Evolutionary conservation across 2,113 vertebrate genomes (phyloP).

Genomic region (Castor canadensis): DNA sequence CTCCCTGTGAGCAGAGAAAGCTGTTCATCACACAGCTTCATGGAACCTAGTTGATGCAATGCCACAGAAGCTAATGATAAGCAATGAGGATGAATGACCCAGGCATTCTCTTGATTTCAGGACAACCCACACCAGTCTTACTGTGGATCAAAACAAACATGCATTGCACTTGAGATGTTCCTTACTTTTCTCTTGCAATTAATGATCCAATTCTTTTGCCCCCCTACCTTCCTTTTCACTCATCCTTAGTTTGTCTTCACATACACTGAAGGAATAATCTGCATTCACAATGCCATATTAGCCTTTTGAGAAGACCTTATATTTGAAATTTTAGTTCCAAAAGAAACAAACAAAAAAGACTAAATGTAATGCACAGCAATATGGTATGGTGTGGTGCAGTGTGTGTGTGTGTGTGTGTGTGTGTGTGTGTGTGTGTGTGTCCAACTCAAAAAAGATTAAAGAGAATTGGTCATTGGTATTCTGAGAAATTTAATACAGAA

Average conservation of each 20-base stretch:
- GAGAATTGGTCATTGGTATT: not conserved
- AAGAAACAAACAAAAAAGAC: not conserved
- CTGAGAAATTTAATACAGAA: not conserved
- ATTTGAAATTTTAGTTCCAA: not conserved
- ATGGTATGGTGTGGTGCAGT: not conserved
- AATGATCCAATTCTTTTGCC: not conserved
- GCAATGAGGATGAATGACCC: not conserved
- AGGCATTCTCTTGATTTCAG: constrained; percentile 36
- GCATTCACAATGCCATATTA: not conserved
- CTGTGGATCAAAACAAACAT: not conserved
- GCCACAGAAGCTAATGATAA: constrained; percentile 38
- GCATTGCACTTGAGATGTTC: not conserved
- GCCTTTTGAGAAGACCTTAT: not conserved
- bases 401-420: not conserved
- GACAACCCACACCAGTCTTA: constrained; percentile 48
- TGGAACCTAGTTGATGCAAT: constrained; percentile 47
- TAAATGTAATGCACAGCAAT: too few species aligned
- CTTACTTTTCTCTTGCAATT: constrained; percentile 1
- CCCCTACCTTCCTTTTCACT: not conserved
- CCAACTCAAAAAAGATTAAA: not conserved
- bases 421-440: not conserved
- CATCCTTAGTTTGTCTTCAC: not conserved
- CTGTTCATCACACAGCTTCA: not conserved
- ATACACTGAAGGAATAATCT: not conserved
- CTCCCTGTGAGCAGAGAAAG: not conserved